Percentiles rank a stretch among this genome's conserved stretches.
phyloP scores from a whole-genome alignment of 35 echinoderm and acorn worm genomes.

The Acanthaster planci region DNA sequence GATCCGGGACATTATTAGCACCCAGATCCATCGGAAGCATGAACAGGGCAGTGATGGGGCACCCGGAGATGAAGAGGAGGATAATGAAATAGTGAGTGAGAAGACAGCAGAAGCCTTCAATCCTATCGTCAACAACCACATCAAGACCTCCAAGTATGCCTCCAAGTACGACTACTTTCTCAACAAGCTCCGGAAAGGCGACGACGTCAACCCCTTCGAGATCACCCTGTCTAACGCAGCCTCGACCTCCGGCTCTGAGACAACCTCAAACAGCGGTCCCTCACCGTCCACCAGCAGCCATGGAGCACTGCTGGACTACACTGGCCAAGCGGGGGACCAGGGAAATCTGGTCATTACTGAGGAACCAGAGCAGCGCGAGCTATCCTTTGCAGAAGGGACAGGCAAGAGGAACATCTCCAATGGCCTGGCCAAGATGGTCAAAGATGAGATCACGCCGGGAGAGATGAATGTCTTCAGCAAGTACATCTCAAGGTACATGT shows the following conservation, averaged over 20 bases:
- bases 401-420: slow-evolving; percentile 2
- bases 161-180: slow-evolving; percentile 68
- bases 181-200: slow-evolving; percentile 51
- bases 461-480: slow-evolving; percentile 67
- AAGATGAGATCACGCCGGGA: slow-evolving; percentile 5
- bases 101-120: background rate
- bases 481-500: slow-evolving; percentile 90
- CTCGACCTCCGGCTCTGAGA: slow-evolving; percentile 28
- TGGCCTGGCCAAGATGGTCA: slow-evolving; percentile 14
- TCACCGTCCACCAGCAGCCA: slow-evolving; percentile 3
- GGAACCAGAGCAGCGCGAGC: slow-evolving; percentile 39
- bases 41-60: slow-evolving; percentile 18
- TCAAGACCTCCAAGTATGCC: slow-evolving; percentile 32
- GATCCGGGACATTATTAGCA: slow-evolving; percentile 72
- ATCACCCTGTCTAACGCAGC: background rate
- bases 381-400: slow-evolving; percentile 39
- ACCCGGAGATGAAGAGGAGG: background rate
- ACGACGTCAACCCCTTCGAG: slow-evolving; percentile 7
- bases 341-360: slow-evolving; percentile 1
- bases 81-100: background rate
- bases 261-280: slow-evolving; percentile 24
- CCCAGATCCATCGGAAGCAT: slow-evolving; percentile 70
- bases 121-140: background rate
- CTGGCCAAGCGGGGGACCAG: background rate
- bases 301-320: slow-evolving; percentile 4